Conservation (phyloP, 2,113 vertebrate species). For the Phylloscopus trochiloides region DNA sequence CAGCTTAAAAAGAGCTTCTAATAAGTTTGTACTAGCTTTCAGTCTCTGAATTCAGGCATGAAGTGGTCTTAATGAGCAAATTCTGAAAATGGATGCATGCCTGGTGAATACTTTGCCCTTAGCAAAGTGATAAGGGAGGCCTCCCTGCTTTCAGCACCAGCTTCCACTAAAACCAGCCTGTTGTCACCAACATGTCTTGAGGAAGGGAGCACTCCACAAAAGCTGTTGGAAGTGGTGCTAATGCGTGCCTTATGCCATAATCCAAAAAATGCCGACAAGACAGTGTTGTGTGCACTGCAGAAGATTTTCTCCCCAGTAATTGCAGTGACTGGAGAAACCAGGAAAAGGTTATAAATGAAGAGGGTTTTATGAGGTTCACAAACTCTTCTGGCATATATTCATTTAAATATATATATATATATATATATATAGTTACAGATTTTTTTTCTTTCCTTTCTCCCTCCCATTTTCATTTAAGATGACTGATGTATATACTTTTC, state of each 20-base stretch:
- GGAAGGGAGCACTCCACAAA: neutral
- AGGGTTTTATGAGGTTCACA: accelerated
- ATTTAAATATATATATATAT: neutral
- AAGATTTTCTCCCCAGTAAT: neutral
- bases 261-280: neutral
- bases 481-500: neutral
- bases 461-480: neutral
- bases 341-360: neutral
- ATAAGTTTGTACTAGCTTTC: neutral
- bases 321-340: neutral
- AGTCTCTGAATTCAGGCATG: neutral
- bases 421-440: neutral
- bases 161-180: neutral
- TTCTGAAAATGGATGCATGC: neutral
- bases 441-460: neutral
- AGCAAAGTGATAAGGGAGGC: neutral
- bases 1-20: neutral
- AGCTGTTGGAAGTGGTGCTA: neutral
- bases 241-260: neutral
- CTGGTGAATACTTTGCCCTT: neutral
- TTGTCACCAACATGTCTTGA: neutral
- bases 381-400: neutral
- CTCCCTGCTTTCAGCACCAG: neutral
- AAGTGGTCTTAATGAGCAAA: neutral
- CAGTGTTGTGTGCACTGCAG: neutral